Base-by-base conservation (phyloP, 2,797 vertebrate species). In the Trachurus trachurus region DNA sequence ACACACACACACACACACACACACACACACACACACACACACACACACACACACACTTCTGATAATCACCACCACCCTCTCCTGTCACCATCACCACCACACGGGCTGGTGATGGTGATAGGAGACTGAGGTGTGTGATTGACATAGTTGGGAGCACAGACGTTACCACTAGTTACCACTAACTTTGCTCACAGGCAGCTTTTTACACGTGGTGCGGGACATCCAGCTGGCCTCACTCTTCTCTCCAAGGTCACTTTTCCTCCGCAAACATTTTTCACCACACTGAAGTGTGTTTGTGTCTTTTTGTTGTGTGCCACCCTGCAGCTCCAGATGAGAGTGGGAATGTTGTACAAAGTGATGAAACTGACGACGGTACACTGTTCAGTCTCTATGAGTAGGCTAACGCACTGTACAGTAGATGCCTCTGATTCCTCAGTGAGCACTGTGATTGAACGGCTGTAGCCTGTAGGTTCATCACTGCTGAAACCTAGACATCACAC, bases 241-340 rank as follows among this genome's bases (percentile, higher is more conserved):
- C 53, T 72, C 19, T 45, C 22, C 72, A 49, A 39, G 22, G 37
- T 79, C 71, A 59, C 61, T 6, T 70, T 77, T 45, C 34, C 21
- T 70, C 57, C 50, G n/a, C 71, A 54, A 69, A 54, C 21, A 10
- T 59, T 59, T 59, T 59, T 78, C 47, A 63, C 73, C 47, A 66
- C 68, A 81, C 84, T 87, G 64, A 74, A 69, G 80, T 72, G 69
- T 86, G 65, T 88, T 82, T 91, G 71, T 91, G 77, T 90, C 49
- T 91, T 73, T 86, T 87, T 93, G 84, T 91, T 89, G 78, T 93
- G 80, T 92, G 85, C 88, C 79, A 67, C 66, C 79, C 77, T 75
- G 61, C 90, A 94, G 92, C 90, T 87, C 86, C 88, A 45, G 93
- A 91, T 80, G 85, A 88, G 53, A 86, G 81, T 80, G 89, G 91